Evolutionary conservation across 2,797 vertebrate genomes (phyloP).

Genomic region (Falco berigora): DNA sequence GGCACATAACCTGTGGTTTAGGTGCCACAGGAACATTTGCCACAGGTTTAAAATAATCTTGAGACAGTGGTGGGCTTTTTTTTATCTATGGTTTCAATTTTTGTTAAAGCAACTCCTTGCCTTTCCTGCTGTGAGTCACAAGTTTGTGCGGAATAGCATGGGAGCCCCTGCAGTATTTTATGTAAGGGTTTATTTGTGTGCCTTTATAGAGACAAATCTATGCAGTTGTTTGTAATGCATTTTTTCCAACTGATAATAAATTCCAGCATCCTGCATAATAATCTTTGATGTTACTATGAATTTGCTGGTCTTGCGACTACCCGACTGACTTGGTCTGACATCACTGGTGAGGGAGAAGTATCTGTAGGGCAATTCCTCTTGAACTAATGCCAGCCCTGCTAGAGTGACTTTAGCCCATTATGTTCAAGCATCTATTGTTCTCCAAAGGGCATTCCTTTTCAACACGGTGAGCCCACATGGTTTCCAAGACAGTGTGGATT

Average conservation of each 20-base stretch:
- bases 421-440: neutral
- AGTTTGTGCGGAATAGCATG: neutral
- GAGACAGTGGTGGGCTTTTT: neutral
- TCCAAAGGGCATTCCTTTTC: neutral
- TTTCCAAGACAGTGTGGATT: neutral
- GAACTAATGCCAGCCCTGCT: neutral
- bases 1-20: neutral
- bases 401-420: neutral
- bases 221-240: neutral
- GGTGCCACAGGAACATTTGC: neutral
- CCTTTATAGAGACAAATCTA: neutral
- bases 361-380: neutral
- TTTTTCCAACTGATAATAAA: neutral
- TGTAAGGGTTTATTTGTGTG: neutral
- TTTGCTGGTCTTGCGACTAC: neutral
- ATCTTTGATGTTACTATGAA: neutral
- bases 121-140: neutral
- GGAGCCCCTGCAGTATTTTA: neutral
- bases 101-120: neutral
- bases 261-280: neutral
- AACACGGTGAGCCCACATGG: neutral
- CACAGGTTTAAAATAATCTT: constrained; percentile 23
- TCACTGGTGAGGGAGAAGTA: neutral
- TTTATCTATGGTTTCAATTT: neutral
- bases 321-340: neutral